Evolutionary conservation across 2,797 vertebrate species (phyloP), one percentile per base, ranked within the genome.

Genomic region (Ambastaia sidthimunki): DNA sequence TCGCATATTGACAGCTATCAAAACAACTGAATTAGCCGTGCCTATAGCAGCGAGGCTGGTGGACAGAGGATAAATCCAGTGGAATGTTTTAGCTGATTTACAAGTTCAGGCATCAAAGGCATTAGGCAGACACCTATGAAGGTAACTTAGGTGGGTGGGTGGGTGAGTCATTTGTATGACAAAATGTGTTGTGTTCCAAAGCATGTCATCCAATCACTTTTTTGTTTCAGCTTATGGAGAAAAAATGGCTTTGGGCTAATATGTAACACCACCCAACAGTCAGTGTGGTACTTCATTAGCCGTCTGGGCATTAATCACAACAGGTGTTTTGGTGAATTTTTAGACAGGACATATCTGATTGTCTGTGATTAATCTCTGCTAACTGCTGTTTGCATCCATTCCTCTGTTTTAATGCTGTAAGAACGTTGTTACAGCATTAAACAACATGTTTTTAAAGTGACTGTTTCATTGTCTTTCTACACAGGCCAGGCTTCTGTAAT

Each of bases 1-100:
- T 57, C 65, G 82, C 18, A 21, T 83, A 89, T 82, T 77, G 86
- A 88, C 87, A 89, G 83, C 76, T 84, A 83, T 88, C 85, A 85
- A 86, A 88, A 88, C 71, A 21, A 55, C 78, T 81, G 76, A 65
- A 78, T 84, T 62, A 4, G 74, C n/a, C 7, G 0, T 63, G 31
- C 21, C 25, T 72, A 72, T 63, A 12, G 16, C 13, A 54, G 57
- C 9, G 59, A 19, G 41, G 47, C 60, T 55, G 7, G 31, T 72
- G 13, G 7, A 65, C 13, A 28, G 19, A 59, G 18, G 50, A 73
- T 73, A 66, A 28, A 18, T 21, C 19, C 16, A 80, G 34, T 67
- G n/a, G 57, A 25, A 73, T 65, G 60, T 54, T 16, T 63, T 7
- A 3, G 31, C 37, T 55, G 31, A 72, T 47, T 44, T 63, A 44